phyloP scores from a whole-genome alignment of 2,113 vertebrate species.

The Lamprologus lemairii region DNA sequence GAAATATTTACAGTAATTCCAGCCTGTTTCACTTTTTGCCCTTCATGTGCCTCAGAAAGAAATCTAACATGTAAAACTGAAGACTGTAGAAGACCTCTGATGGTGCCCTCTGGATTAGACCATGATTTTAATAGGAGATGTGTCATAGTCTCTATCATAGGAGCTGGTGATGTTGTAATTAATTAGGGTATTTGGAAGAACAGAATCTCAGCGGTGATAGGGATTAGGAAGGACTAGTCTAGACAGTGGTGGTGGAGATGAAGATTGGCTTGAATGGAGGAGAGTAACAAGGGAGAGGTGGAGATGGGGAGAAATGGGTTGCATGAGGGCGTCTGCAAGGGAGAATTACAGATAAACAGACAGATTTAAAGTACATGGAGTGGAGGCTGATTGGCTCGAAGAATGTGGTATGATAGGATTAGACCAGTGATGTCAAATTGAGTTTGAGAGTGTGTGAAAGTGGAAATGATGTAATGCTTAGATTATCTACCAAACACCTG shows the following conservation, averaged over 20 bases:
- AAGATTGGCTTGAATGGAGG: not conserved
- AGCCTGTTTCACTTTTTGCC: not conserved
- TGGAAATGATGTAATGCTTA: not conserved
- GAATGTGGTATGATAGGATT: not conserved
- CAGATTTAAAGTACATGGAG: not conserved
- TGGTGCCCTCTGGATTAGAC: not conserved
- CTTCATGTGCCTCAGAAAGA: not conserved
- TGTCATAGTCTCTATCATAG: not conserved
- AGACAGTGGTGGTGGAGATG: not conserved
- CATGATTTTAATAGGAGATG: not conserved
- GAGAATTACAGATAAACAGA: not conserved
- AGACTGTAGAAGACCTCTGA: not conserved
- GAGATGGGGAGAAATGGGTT: not conserved
- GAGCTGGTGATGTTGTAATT: not conserved
- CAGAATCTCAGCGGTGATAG: rapidly evolving
- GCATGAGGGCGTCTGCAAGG: not conserved
- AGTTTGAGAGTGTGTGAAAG: not conserved
- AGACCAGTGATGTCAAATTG: not conserved
- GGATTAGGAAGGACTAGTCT: not conserved
- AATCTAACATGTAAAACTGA: not conserved
- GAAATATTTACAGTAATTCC: not conserved
- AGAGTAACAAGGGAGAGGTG: not conserved
- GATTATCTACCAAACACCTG: not conserved
- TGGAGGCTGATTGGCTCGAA: not conserved
- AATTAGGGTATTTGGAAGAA: not conserved